A percentile compares a stretch with the other conserved stretches of the same genome.
Evolutionary conservation across 1,140 invertebrate genomes (phyloP).

Genomic region (Aphaenogaster ashmeadi): DNA sequence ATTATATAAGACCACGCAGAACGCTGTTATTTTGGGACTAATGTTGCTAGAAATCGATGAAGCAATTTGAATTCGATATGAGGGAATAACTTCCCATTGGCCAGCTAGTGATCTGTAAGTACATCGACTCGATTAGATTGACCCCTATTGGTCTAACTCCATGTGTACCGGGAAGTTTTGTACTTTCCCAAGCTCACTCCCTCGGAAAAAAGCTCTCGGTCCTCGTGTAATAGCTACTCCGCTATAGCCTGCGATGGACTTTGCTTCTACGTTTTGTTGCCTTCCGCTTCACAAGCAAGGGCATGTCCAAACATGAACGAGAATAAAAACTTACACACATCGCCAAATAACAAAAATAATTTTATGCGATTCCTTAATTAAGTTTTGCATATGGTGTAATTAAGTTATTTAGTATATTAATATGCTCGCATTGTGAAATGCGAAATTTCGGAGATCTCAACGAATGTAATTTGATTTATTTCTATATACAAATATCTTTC

Average conservation of each 20-base stretch:
- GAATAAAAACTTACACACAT: slow-evolving; percentile 1
- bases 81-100: slow-evolving; percentile 70
- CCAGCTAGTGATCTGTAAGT: slow-evolving; percentile 79
- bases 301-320: not conserved
- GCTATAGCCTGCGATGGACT: slow-evolving; percentile 29
- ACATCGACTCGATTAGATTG: slow-evolving; percentile 79
- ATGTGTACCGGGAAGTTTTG: slow-evolving; percentile 74
- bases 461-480: slow-evolving; percentile 11
- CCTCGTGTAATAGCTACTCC: slow-evolving; percentile 67
- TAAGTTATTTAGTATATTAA: slow-evolving; percentile 14
- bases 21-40: slow-evolving; percentile 30
- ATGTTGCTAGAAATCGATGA: slow-evolving; percentile 40
- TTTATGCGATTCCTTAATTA: not conserved
- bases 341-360: slow-evolving; percentile 8
- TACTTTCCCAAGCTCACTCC: slow-evolving; percentile 73
- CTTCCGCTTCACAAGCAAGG: slow-evolving; percentile 10
- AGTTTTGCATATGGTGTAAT: not conserved
- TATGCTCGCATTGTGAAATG: not conserved
- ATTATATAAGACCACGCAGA: slow-evolving; percentile 14
- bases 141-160: slow-evolving; percentile 74
- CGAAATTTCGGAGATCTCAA: not conserved
- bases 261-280: slow-evolving; percentile 34
- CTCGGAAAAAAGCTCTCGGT: slow-evolving; percentile 71
- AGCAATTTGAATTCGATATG: slow-evolving; percentile 81
- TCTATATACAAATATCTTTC: not conserved